phyloP scores from a whole-genome alignment of 2,113 vertebrate genomes.

The Hydrochoerus hydrochaeris region DNA sequence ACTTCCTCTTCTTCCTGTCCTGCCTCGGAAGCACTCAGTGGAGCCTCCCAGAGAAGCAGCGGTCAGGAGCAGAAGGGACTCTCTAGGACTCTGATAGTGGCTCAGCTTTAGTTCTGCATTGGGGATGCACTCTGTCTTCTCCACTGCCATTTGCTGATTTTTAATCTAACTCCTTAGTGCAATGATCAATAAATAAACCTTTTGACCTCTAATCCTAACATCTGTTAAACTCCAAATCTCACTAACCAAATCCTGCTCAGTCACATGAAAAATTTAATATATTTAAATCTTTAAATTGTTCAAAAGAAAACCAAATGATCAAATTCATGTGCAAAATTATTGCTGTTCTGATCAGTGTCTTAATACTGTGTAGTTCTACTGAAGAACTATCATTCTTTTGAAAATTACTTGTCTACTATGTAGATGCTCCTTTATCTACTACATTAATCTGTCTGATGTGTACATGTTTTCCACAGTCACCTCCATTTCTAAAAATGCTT shows the following conservation, averaged over 20 bases:
- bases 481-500: neutral
- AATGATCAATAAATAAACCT: constrained; percentile 9
- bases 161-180: constrained; percentile 16
- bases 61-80: neutral
- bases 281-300: neutral
- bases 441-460: neutral
- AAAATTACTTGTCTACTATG: neutral
- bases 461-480: neutral
- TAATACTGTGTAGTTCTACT: neutral
- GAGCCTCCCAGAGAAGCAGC: neutral
- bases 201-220: neutral
- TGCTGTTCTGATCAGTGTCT: neutral
- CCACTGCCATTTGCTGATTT: constrained; percentile 3
- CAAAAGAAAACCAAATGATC: constrained; percentile 33
- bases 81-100: neutral
- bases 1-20: neutral
- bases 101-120: neutral
- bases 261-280: neutral
- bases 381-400: neutral
- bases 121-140: neutral
- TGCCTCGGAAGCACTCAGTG: neutral
- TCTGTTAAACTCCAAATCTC: neutral
- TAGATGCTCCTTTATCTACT: neutral
- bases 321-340: neutral
- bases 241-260: neutral